Base-by-base conservation (phyloP, 1,140 invertebrate species). In the Trachelipus rathkii region DNA sequence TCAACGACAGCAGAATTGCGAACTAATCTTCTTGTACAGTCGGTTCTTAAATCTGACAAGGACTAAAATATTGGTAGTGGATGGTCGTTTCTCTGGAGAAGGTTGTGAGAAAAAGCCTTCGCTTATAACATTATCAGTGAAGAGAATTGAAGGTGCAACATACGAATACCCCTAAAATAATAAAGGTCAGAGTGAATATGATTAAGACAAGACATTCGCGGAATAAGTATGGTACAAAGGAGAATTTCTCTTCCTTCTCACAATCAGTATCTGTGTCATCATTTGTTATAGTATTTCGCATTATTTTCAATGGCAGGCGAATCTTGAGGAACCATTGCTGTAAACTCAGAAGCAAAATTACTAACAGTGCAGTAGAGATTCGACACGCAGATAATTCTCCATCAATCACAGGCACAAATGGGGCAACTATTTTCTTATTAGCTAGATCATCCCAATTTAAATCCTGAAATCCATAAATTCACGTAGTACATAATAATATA, bases 71-170 rank as follows among this genome's bases (percentile, higher is more conserved):
- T 60, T 60, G 11, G 50, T 60, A 19, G 50, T 60, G 50, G 50
- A 60, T 15, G 50, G 50, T 60, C 50, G 11, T 19, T 60, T 60
- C 50, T 60, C 50, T 13, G 50, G 50, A 60, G 50, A 60, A 60
- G 50, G 50, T 60, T 60, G 50, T n/a, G n/a, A n/a, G 8, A 60
- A 60, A 19, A 60, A 19, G 11, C 50, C 50, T 60, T 15, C 50
- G 50, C 50, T 60, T 60, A 60, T 60, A 13, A 60, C 50, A 60
- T 60, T 60, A 15, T 60, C 50, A 60, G 50, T 60, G 19, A 60
- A 60, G 50, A 60, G 50, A 60, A 60, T 60, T 13, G 50, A 60
- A 19, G 50, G 50, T 19, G 50, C 50, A 8, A 60, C 50, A 8
- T 60, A 60, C 50, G 50, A 60, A 19, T 60, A 60, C 11, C 50